Evolutionary conservation across 2,888 invertebrate genomes (phyloP), one percentile per base, ranked within the genome.

Genomic region (Pyrgus malvae): DNA sequence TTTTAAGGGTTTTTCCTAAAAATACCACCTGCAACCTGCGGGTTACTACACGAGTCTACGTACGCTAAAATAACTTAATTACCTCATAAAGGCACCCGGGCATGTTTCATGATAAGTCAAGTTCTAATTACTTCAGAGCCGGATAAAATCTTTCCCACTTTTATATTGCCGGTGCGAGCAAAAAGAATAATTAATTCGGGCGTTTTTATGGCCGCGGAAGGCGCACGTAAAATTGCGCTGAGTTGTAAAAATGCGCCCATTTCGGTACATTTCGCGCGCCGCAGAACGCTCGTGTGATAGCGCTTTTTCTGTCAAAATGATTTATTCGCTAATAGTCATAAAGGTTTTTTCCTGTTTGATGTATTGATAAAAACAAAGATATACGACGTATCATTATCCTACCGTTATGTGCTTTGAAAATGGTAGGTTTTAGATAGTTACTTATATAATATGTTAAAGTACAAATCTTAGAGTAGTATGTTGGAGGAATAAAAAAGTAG

Each of bases 111-210:
- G 42, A 51, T 51, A 51, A 51, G 42, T 29, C 21, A 51, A 51
- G 21, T 51, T 51, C 35, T 45, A 51, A 51, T 44, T 51, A 45
- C 53, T 53, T 46, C 29, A 33, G 35, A 37, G 38, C 37, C 31
- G 19, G 45, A 53, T 53, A 46, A 53, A 53, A 53, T 46, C 38
- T 46, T 53, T 35, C 33, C 23, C 38, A 40, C 23, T 40, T 46
- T 46, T 45, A 33, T 21, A 17, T 33, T 14, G 40, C 23, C 9
- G 12, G 40, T 23, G 17, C 33, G 53, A 29, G 40, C 29, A 46
- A 46, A 54, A 45, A 54, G 31, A 40, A 46, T 46, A 54, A 54
- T 54, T 54, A 54, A 54, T 54, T 46, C 53, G 33, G 14, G 16
- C 45, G 38, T 54, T 54, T 54, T 50, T 42, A 50, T 40, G 23